Conservation (phyloP, 2,888 invertebrate species). For the Macroteleia sp. region DNA sequence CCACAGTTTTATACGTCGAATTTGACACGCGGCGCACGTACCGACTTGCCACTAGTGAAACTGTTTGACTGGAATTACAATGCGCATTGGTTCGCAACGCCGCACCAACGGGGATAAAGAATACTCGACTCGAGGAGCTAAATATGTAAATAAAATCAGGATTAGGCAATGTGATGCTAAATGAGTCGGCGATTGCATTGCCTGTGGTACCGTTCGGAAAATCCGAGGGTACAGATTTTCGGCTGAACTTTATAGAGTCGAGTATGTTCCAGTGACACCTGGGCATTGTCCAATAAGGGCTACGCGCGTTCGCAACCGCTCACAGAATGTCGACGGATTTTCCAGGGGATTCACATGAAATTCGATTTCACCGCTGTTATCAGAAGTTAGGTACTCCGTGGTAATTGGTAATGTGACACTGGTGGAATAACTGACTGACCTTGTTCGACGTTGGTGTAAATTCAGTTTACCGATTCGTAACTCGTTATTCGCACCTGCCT, state of each 20-base stretch:
- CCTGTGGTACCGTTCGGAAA: too few relatives aligned
- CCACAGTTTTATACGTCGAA: constrained; percentile 82
- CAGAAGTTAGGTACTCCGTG: constrained; percentile 48
- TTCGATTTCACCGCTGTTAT: constrained; percentile 68
- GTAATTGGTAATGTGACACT: constrained; percentile 67
- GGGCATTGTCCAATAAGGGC: constrained; percentile 76
- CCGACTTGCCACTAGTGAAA: constrained; percentile 81
- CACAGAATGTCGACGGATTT: constrained; percentile 37
- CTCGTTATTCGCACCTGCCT: constrained; percentile 19
- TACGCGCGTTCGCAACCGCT: constrained; percentile 61
- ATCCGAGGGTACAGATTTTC: too few relatives aligned
- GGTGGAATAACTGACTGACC: constrained; percentile 35
- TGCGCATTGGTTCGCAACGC: constrained; percentile 72
- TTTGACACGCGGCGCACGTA: constrained; percentile 83
- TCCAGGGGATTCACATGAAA: constrained; percentile 70
- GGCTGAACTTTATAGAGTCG: too few relatives aligned
- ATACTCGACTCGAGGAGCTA: constrained; percentile 45
- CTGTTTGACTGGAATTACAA: constrained; percentile 82
- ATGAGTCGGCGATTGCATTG: too few relatives aligned
- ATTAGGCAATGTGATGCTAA: constrained; percentile 8
- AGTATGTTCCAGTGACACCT: too few relatives aligned
- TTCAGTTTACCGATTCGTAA: constrained; percentile 20
- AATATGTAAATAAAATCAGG: constrained; percentile 63
- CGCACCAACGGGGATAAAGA: constrained; percentile 59
- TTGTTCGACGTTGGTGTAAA: constrained; percentile 11